Conservation (phyloP, 2,888 invertebrate species). For the Pelosia muscerda region DNA sequence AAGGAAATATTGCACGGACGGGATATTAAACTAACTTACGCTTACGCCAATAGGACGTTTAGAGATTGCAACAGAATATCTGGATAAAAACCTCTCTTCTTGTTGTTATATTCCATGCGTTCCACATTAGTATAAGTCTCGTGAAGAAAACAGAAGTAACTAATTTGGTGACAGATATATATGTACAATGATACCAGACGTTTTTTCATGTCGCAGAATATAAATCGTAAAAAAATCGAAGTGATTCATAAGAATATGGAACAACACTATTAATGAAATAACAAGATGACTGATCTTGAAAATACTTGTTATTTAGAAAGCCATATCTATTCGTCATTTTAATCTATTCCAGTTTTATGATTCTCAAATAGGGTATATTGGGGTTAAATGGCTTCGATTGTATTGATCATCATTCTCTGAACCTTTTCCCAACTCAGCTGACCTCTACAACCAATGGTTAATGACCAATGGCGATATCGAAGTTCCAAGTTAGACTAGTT, state of each 20-base stretch:
- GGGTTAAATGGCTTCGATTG: not conserved
- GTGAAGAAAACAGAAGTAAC: slow-evolving; percentile 5
- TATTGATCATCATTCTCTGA: no score
- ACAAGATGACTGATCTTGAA: not conserved
- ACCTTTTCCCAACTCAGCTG: no score
- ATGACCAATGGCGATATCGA: no score
- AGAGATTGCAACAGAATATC: no score
- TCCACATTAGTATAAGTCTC: not conserved
- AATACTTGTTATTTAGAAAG: slow-evolving; percentile 3
- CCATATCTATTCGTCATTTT: not conserved
- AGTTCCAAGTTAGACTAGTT: no score
- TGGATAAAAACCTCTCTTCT: no score
- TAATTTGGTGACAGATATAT: slow-evolving; percentile 24
- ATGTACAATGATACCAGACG: slow-evolving; percentile 6
- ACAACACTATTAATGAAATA: not conserved
- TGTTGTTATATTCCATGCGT: not conserved
- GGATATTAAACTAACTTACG: no score
- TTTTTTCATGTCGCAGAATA: slow-evolving; percentile 7
- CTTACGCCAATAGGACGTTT: no score
- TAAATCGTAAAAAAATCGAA: not conserved
- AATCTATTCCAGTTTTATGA: not conserved
- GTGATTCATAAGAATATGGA: slow-evolving; percentile 11
- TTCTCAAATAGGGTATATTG: not conserved
- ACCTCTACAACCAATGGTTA: no score
- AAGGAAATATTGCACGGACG: no score